phyloP scores from a whole-genome alignment of 1,140 invertebrate genomes.

The Lysiphlebus fabarum region DNA sequence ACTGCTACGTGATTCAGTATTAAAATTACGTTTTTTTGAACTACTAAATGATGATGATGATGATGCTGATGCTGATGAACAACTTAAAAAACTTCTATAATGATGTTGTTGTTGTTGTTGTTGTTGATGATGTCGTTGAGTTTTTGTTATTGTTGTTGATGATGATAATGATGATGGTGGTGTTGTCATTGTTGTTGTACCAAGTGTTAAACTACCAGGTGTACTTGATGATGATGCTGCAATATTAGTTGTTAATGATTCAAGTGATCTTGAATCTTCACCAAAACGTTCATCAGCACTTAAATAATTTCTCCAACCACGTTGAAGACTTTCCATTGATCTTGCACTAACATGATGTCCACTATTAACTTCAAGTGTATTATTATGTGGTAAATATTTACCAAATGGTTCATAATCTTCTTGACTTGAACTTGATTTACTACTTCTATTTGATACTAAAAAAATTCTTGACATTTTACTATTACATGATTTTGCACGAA shows the following conservation, averaged over 20 bases:
- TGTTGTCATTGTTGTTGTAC: conserved; percentile 47
- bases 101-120: conserved; percentile 41
- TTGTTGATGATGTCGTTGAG: conserved; percentile 40
- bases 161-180: conserved; percentile 42
- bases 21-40: conserved; percentile 54
- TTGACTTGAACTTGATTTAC: conserved; percentile 68
- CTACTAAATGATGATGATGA: conserved; percentile 50
- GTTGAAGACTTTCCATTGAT: conserved; percentile 66
- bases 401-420: conserved; percentile 64
- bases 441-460: conserved; percentile 60
- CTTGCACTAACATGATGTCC: conserved; percentile 60
- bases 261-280: conserved; percentile 49
- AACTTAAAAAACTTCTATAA: conserved; percentile 56
- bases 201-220: conserved; percentile 39
- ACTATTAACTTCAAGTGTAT: conserved; percentile 54
- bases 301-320: conserved; percentile 46
- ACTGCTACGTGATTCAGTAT: conserved; percentile 58
- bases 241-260: conserved; percentile 53
- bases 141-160: conserved; percentile 45
- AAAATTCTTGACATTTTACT: conserved; percentile 47
- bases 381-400: conserved; percentile 52
- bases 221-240: conserved; percentile 43
- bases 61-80: conserved; percentile 17
- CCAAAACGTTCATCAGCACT: conserved; percentile 46
- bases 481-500: too few species aligned